Percentiles rank a stretch among this genome's conserved stretches.
phyloP scores from a whole-genome alignment of 2,113 vertebrate species.

The Thamnaconus septentrionalis region DNA sequence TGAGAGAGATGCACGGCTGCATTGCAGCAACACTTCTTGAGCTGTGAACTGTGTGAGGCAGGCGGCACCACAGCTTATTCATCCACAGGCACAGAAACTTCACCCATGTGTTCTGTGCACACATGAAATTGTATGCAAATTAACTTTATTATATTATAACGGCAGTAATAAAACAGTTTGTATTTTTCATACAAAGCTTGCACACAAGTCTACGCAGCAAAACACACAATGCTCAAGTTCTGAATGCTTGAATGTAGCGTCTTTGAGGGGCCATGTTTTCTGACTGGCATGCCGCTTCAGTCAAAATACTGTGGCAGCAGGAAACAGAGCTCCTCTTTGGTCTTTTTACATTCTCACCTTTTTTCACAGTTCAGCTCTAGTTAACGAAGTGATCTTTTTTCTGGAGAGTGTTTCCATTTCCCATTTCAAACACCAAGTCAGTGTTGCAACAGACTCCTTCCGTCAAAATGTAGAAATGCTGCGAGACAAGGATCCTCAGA shows the following conservation, averaged over 20 bases:
- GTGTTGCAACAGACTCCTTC: slow-evolving; percentile 14
- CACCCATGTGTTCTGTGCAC: too few species aligned
- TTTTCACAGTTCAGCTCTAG: neutral
- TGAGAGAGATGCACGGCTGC: too few species aligned
- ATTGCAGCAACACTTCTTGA: too few species aligned
- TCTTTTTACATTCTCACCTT: too few species aligned
- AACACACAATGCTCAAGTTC: slow-evolving; percentile 7
- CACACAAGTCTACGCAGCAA: slow-evolving; percentile 11
- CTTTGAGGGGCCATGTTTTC: neutral
- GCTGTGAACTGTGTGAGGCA: too few species aligned
- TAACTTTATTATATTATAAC: slow-evolving; percentile 53
- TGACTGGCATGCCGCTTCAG: slow-evolving; percentile 6
- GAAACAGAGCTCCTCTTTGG: slow-evolving; percentile 10
- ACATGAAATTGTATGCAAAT: neutral
- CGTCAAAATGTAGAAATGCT: slow-evolving; percentile 4
- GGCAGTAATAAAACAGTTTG: slow-evolving; percentile 3
- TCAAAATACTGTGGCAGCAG: slow-evolving; percentile 10
- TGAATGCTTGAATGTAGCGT: too few species aligned
- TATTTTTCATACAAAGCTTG: slow-evolving; percentile 9
- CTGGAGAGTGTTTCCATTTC: slow-evolving; percentile 16
- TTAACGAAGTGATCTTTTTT: slow-evolving; percentile 22
- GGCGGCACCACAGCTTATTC: too few species aligned
- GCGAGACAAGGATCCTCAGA: slow-evolving; percentile 3
- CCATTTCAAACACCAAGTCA: slow-evolving; percentile 11
- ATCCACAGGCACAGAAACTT: too few species aligned